Conservation (phyloP, 1,140 invertebrate genomes). For the Micrasema longulum region DNA sequence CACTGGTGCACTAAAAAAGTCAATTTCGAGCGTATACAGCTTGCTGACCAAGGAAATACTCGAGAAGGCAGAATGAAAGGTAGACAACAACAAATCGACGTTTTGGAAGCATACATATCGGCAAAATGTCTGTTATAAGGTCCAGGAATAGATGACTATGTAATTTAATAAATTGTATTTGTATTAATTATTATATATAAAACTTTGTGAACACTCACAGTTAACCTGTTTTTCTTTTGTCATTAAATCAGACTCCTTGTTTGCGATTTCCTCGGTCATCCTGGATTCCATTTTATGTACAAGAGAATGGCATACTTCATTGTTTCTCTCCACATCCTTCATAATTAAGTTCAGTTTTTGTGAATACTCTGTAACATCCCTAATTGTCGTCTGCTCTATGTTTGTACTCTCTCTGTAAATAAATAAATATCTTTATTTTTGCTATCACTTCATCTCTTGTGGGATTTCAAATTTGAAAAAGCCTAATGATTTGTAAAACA, state of each 20-base stretch:
- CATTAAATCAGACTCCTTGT: conserved; percentile 20
- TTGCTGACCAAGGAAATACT: too few relatives aligned
- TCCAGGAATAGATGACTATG: too few relatives aligned
- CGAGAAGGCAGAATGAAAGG: too few relatives aligned
- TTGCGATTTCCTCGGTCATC: conserved; percentile 8
- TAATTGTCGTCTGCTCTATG: conserved; percentile 41
- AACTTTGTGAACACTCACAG: too few relatives aligned
- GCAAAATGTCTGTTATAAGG: neutral
- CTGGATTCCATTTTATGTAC: conserved; percentile 44
- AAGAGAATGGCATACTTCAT: conserved; percentile 41
- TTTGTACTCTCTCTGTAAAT: conserved; percentile 38
- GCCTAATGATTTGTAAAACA: neutral
- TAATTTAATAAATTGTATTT: too few relatives aligned
- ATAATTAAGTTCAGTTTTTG: conserved; percentile 41
- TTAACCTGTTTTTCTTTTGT: conserved; percentile 47
- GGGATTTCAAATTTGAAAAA: neutral
- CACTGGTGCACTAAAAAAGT: too few relatives aligned
- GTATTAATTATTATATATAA: too few relatives aligned
- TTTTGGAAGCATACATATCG: neutral
- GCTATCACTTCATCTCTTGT: neutral
- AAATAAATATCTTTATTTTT: too few relatives aligned
- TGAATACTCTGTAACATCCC: conserved; percentile 43
- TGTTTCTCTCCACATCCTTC: conserved; percentile 41
- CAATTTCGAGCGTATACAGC: too few relatives aligned
- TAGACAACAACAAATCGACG: conserved; percentile 11